These are phyloP conservation scores for Cheirogaleus major DNA, from an alignment of 2,797 vertebrate species.

Conservation along the genomic window DNA sequence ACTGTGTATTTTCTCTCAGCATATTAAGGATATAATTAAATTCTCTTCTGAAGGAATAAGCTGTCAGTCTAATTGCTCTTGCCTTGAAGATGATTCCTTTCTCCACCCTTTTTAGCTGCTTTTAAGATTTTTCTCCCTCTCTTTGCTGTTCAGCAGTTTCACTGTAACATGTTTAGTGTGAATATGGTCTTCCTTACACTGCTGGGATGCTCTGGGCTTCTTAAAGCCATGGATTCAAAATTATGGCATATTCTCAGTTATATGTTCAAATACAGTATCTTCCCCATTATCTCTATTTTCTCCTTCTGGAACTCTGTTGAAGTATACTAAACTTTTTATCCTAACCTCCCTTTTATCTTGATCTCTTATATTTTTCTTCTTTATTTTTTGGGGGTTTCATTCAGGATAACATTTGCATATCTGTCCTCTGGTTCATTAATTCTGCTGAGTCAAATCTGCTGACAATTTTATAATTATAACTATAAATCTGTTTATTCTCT, in stretches of 20 bases:
- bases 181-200: not conserved
- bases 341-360: not conserved
- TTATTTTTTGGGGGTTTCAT: not conserved
- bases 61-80: not conserved
- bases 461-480: not conserved
- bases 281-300: not conserved
- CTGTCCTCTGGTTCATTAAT: not conserved
- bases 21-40: not conserved
- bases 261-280: not conserved
- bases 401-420: not conserved
- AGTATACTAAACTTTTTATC: not conserved
- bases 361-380: not conserved
- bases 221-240: not conserved
- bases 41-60: conserved; percentile 6
- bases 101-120: not conserved
- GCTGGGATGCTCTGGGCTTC: not conserved
- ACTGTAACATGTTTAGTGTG: not conserved
- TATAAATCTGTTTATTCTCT: not conserved
- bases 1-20: not conserved
- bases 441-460: not conserved
- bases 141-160: not conserved
- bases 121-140: not conserved
- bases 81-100: not conserved
- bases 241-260: not conserved
- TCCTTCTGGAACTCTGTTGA: not conserved